Evolutionary conservation across 2,113 vertebrate genomes (phyloP).

Genomic region (Oncorhynchus tshawytscha): DNA sequence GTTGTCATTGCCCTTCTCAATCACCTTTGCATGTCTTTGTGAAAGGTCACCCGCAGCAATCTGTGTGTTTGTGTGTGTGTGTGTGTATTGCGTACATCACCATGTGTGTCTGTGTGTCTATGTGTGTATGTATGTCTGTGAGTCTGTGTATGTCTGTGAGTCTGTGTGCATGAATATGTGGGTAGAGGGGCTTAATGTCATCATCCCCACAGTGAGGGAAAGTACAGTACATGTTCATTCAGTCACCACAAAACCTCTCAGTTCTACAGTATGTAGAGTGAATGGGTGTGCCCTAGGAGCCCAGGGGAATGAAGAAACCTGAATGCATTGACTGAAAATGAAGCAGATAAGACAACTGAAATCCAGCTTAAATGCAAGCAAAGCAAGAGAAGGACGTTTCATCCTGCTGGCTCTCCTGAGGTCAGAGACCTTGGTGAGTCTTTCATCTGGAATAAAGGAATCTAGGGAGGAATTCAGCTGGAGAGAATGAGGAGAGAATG

Average conservation of each 20-base stretch:
- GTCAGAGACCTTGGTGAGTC: too few relatives aligned
- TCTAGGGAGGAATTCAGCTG: too few relatives aligned
- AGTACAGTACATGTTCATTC: constrained; percentile 50
- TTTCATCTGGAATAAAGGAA: too few relatives aligned
- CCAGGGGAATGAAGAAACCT: background rate
- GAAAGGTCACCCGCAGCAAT: constrained; percentile 30
- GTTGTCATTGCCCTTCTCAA: constrained; percentile 21
- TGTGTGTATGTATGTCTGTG: too few relatives aligned
- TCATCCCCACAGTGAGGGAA: background rate
- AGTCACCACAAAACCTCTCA: constrained; percentile 60
- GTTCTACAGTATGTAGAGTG: constrained; percentile 23
- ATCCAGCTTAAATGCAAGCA: background rate
- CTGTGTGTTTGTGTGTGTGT: background rate
- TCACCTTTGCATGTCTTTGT: constrained; percentile 46
- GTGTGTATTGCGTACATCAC: background rate
- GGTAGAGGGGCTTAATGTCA: background rate
- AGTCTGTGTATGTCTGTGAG: too few relatives aligned
- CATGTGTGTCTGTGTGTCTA: too few relatives aligned
- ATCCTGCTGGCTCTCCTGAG: background rate
- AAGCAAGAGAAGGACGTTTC: too few relatives aligned
- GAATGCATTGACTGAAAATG: background rate
- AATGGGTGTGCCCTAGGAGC: constrained; percentile 34
- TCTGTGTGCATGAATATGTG: too few relatives aligned
- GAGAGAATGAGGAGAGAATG: too few relatives aligned
- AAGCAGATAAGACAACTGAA: background rate